These are phyloP conservation scores for Fulica atra DNA, from an alignment of 2,113 vertebrate genomes.

Conservation along the genomic window DNA sequence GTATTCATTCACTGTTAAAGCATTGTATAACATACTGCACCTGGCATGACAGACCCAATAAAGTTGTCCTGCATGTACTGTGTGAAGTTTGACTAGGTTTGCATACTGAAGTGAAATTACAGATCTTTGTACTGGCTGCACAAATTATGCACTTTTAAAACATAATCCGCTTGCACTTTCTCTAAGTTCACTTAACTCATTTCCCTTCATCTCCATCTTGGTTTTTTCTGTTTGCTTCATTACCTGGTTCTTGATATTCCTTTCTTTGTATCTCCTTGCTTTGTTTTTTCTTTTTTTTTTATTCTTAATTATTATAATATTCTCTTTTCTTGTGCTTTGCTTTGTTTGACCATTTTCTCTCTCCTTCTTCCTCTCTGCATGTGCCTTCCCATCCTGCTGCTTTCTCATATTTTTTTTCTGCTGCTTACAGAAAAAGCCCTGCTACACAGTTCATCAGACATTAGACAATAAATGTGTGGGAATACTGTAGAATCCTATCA, in stretches of 20 bases:
- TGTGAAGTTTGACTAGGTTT: background rate
- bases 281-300: background rate
- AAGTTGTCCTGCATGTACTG: background rate
- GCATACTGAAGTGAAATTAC: background rate
- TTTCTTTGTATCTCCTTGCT: background rate
- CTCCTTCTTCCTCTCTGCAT: background rate
- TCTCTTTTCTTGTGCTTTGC: background rate
- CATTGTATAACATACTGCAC: background rate
- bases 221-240: background rate
- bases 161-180: background rate
- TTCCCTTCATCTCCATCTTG: background rate
- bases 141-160: background rate
- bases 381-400: background rate
- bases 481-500: background rate
- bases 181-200: background rate
- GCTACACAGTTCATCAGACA: background rate
- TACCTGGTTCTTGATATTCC: background rate
- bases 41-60: background rate
- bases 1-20: background rate
- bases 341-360: background rate
- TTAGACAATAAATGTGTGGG: background rate
- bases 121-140: background rate
- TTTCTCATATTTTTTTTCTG: background rate
- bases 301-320: background rate
- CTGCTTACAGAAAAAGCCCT: background rate